Conservation (phyloP, 2,888 invertebrate species). For the Heliconius sara region DNA sequence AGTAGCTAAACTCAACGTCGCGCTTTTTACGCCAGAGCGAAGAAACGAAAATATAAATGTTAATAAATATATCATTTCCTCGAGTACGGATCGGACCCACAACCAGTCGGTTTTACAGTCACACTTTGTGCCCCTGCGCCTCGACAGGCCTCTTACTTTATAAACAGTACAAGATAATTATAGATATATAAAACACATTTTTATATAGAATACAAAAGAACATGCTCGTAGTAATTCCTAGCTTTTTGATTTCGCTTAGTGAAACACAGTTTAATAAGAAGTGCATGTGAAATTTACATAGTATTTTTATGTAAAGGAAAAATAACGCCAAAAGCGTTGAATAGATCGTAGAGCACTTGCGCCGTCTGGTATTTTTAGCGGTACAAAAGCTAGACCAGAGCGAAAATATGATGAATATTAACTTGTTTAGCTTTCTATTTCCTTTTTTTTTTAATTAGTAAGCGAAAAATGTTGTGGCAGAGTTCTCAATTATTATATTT, state of each 20-base stretch:
- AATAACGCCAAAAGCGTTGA: slow-evolving; percentile 26
- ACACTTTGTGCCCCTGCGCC: too few species aligned
- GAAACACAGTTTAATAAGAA: slow-evolving; percentile 18
- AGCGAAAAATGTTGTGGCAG: background rate
- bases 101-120: too few species aligned
- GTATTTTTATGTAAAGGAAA: slow-evolving; percentile 24
- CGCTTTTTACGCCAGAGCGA: too few species aligned
- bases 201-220: background rate
- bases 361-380: slow-evolving; percentile 21
- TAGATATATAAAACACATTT: background rate
- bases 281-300: slow-evolving; percentile 25
- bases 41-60: too few species aligned
- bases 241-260: slow-evolving; percentile 3
- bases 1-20: too few species aligned
- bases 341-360: slow-evolving; percentile 20
- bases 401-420: slow-evolving; percentile 17
- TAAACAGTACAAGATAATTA: background rate
- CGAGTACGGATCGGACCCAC: too few species aligned
- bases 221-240: background rate
- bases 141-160: too few species aligned
- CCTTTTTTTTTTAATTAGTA: background rate
- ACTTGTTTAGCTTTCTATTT: background rate
- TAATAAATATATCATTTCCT: too few species aligned
- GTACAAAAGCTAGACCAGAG: slow-evolving; percentile 16
- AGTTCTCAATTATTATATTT: background rate